Conservation (phyloP, 2,797 vertebrate genomes). For the Crypturellus tataupa region DNA sequence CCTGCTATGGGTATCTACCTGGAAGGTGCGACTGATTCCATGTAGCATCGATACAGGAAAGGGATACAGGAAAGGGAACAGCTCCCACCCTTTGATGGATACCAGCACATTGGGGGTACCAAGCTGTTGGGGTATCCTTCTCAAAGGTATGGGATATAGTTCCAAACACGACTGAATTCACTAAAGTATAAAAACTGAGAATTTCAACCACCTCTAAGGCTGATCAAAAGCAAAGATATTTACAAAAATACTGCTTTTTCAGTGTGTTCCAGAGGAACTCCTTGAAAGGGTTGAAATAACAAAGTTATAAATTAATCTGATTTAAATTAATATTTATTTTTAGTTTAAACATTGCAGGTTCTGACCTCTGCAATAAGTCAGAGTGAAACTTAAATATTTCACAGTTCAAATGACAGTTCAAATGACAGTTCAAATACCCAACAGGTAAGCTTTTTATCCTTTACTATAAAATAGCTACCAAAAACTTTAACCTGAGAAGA, state of each 20-base stretch:
- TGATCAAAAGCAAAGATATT: not conserved
- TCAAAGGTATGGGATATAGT: not conserved
- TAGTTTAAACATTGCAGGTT: not conserved
- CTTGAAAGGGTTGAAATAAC: not conserved
- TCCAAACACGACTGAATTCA: not conserved
- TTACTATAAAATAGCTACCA: not conserved
- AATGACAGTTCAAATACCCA: not conserved
- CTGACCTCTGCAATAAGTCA: not conserved
- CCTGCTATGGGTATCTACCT: not conserved
- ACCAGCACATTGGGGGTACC: not conserved
- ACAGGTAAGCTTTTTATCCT: not conserved
- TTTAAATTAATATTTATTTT: not conserved
- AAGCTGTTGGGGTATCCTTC: not conserved
- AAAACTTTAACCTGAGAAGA: not conserved
- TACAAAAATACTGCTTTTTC: not conserved
- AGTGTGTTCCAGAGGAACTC: not conserved
- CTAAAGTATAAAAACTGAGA: not conserved
- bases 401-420: not conserved
- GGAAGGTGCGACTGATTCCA: not conserved
- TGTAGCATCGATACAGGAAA: not conserved
- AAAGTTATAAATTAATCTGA: not conserved
- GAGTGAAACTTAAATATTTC: not conserved
- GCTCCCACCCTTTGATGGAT: not conserved
- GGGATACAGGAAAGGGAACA: not conserved
- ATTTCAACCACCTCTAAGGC: not conserved